Base-by-base conservation (phyloP, 2,888 invertebrate species). In the Belgica antarctica region DNA sequence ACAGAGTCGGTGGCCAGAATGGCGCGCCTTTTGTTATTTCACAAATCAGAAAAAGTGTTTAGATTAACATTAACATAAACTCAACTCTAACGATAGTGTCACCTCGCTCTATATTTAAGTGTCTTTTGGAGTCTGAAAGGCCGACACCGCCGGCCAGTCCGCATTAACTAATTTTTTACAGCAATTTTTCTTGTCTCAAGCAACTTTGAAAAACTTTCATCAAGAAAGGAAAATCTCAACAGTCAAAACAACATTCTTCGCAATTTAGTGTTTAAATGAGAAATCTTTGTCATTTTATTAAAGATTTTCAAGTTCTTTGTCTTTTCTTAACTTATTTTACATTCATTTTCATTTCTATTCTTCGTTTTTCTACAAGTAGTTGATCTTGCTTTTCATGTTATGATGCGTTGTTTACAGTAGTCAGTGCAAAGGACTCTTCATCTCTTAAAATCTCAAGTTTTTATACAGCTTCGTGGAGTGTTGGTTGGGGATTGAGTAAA, bases 51-150 rank as follows among this genome's bases (percentile, higher is more conserved):
- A n/a, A n/a, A n/a, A n/a, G n/a, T n/a, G n/a, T n/a, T n/a, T 41
- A 2, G 41, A 41, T 41, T 41, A 41, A 41, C n/a, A 41, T n/a
- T 41, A 41, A 41, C 41, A 41, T 15, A 41, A 41, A 41, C 3
- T 41, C 41, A 10, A 41, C 12, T 41, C 41, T 24, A 68, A 52
- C 34, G 68, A 68, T 68, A 68, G 68, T 68, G 68, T 68, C 68
- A 68, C 68, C 68, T 68, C 68, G 57, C 68, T 28, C 34, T 31
- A 19, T 27, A 27, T 36, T 5, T n/a, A n/a, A n/a, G n/a, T 27
- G 10, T 52, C 46, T 46, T 52, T 66, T 52, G 66, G 66, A 68
- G 68, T 68, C 68, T 68, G 68, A 68, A 68, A 46, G 7, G 41
- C 41, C 15, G 3, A 52, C 52, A 66, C 27, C 4, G 46, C 19